A percentile compares a stretch with the other conserved stretches of the same genome.
phyloP scores from a whole-genome alignment of 2,888 invertebrate species.

The Eupithecia tripunctaria region DNA sequence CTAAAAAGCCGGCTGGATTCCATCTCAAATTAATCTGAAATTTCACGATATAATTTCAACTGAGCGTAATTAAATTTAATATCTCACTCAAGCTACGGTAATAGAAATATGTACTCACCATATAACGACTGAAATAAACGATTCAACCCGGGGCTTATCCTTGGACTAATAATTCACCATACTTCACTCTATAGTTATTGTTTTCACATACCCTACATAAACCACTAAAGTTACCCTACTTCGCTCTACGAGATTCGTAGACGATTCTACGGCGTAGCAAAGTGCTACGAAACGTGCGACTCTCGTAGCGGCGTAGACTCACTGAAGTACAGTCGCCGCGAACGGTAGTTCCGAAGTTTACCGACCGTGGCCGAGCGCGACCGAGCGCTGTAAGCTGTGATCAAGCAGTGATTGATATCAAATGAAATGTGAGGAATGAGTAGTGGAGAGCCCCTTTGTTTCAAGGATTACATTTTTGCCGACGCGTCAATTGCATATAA shows the following conservation, averaged over 20 bases:
- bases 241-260: conserved; percentile 60
- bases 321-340: conserved; percentile 71
- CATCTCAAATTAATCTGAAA: conserved; percentile 26
- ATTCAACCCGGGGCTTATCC: conserved; percentile 55
- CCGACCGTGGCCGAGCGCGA: conserved; percentile 67
- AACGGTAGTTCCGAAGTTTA: conserved; percentile 62
- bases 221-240: conserved; percentile 59
- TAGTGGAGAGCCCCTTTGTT: conserved; percentile 79
- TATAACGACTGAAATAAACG: conserved; percentile 60
- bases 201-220: conserved; percentile 46
- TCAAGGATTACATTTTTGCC: conserved; percentile 73
- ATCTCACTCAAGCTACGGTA: conserved; percentile 32
- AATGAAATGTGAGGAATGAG: conserved; percentile 83
- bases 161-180: conserved; percentile 58
- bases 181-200: conserved; percentile 55
- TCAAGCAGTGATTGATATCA: conserved; percentile 82
- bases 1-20: conserved; percentile 9
- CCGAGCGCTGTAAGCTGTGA: conserved; percentile 63
- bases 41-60: conserved; percentile 32
- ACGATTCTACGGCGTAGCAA: conserved; percentile 61
- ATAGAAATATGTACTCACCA: conserved; percentile 61
- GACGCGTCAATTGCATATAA: conserved; percentile 48
- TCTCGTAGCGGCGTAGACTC: conserved; percentile 68
- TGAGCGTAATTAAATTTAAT: conserved; percentile 39
- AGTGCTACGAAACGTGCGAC: conserved; percentile 65